Conservation (phyloP, 1,140 invertebrate species). For the Leptinotarsa texana region DNA sequence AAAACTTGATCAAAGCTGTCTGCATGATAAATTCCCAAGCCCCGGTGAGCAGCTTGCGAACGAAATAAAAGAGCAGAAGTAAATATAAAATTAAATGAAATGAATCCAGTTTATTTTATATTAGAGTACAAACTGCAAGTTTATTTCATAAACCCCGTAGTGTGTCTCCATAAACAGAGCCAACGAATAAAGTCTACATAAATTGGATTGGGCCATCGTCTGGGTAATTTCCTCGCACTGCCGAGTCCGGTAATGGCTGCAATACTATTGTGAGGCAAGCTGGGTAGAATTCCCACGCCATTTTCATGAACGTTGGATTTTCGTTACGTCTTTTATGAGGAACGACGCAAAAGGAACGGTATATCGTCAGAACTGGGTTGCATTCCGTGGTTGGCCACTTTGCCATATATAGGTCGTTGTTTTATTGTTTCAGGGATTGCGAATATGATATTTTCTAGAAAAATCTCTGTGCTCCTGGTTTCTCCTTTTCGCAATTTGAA, state of each 20-base stretch:
- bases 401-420: too few species aligned
- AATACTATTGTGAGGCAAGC: slow-evolving; percentile 16
- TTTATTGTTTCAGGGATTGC: too few species aligned
- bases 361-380: not conserved
- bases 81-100: slow-evolving; percentile 10
- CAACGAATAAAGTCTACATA: slow-evolving; percentile 28
- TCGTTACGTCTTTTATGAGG: slow-evolving; percentile 14
- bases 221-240: slow-evolving; percentile 30
- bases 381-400: too few species aligned
- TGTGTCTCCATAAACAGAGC: slow-evolving; percentile 13
- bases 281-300: slow-evolving; percentile 25
- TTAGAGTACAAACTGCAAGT: slow-evolving; percentile 11
- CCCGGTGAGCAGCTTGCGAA: slow-evolving; percentile 1
- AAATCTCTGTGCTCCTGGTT: too few species aligned
- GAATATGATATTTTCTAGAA: too few species aligned
- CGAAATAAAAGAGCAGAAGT: not conserved
- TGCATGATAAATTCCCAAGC: not conserved
- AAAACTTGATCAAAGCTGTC: slow-evolving; percentile 6
- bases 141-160: slow-evolving; percentile 14
- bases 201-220: slow-evolving; percentile 30
- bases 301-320: slow-evolving; percentile 23
- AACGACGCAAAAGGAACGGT: not conserved
- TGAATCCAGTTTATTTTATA: slow-evolving; percentile 17
- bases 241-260: slow-evolving; percentile 25
- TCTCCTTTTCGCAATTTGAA: too few species aligned